Evolutionary conservation across 2,888 invertebrate genomes (phyloP).

Genomic region (Drosophila engyochracea): DNA sequence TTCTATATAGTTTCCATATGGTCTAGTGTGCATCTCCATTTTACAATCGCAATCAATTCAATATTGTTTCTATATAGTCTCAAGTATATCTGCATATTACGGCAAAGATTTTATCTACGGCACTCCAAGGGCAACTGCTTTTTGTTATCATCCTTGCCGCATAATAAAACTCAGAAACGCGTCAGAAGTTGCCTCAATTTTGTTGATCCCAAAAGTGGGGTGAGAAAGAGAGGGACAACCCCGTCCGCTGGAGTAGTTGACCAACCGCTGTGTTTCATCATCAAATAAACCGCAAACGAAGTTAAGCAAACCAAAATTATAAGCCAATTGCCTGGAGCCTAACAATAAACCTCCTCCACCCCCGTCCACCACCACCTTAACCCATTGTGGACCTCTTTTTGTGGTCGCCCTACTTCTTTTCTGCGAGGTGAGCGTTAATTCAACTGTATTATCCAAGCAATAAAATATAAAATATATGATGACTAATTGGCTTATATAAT

Average conservation of each 20-base stretch:
- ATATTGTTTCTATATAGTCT: not conserved
- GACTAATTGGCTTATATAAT: constrained; percentile 54
- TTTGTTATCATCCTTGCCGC: not conserved
- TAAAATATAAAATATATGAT: constrained; percentile 52
- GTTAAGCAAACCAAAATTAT: constrained; percentile 42
- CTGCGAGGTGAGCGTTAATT: constrained; percentile 29
- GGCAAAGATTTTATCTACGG: not conserved
- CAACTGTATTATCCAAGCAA: constrained; percentile 54
- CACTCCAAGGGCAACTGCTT: not conserved
- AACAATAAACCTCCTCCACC: constrained; percentile 7
- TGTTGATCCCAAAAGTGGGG: not conserved
- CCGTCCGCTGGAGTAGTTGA: not conserved
- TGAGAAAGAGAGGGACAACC: too few relatives aligned
- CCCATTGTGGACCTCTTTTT: constrained; percentile 29
- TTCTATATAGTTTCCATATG: not conserved
- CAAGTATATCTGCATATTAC: not conserved
- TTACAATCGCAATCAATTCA: not conserved
- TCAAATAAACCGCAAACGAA: constrained; percentile 56
- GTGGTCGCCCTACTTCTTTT: constrained; percentile 23
- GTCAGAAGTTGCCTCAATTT: constrained; percentile 9
- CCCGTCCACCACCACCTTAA: not conserved
- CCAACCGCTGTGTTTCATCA: constrained; percentile 43
- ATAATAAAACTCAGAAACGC: constrained; percentile 45
- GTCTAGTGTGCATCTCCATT: not conserved
- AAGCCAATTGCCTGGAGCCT: constrained; percentile 31